Percentiles rank a stretch among this genome's conserved stretches.
Conservation (phyloP, 2,113 vertebrate genomes). For the Artemisiospiza belli region DNA sequence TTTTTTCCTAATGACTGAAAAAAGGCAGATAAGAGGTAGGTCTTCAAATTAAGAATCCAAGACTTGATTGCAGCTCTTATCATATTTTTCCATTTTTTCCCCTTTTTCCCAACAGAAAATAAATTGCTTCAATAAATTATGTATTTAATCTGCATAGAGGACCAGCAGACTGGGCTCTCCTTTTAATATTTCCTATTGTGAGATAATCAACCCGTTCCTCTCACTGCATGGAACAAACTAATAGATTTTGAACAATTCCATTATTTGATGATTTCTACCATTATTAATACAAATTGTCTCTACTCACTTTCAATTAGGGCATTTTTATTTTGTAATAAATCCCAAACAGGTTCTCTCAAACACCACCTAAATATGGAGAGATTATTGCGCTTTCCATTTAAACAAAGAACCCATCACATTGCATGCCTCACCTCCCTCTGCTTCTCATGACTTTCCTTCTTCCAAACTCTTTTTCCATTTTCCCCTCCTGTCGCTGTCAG, state of each 20-base stretch:
- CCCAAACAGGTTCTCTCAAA: constrained; percentile 62
- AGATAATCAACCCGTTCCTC: constrained; percentile 64
- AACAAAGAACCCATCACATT: background rate
- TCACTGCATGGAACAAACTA: constrained; percentile 51
- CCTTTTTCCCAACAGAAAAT: constrained; percentile 56
- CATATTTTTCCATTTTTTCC: constrained; percentile 39
- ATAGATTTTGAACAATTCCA: constrained; percentile 68
- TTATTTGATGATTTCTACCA: constrained; percentile 59
- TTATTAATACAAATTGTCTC: constrained; percentile 76
- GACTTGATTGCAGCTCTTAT: constrained; percentile 50
- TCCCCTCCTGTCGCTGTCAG: background rate
- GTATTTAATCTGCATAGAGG: constrained; percentile 62
- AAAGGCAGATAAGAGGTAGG: constrained; percentile 65
- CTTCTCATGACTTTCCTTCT: background rate
- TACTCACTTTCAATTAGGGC: constrained; percentile 67
- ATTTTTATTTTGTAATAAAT: constrained; percentile 75
- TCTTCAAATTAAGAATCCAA: constrained; percentile 63
- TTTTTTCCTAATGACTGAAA: constrained; percentile 59
- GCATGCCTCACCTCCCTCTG: background rate
- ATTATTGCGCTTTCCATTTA: background rate
- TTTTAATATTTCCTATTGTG: background rate
- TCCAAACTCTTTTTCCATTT: background rate
- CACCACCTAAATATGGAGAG: constrained; percentile 4
- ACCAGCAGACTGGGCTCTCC: background rate
- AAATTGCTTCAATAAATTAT: constrained; percentile 69